Base-by-base conservation (phyloP, 1,140 invertebrate genomes). In the Drusus annulatus region DNA sequence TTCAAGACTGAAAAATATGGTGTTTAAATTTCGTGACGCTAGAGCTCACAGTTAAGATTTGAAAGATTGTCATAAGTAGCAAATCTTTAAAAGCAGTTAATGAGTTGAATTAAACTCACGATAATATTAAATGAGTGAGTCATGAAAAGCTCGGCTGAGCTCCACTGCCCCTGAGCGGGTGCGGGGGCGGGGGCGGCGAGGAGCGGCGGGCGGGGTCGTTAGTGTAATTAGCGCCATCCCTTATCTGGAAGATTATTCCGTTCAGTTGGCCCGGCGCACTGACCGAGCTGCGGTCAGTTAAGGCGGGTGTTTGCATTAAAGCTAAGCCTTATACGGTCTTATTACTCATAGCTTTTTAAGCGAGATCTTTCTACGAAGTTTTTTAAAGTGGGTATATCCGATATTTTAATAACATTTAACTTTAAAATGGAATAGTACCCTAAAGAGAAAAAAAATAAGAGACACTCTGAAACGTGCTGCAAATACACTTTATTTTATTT, bases 181-280 rank as follows among this genome's bases (percentile, higher is more conserved):
- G 17, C 17, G 52, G 54, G 54, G 54, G 54, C n/a, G n/a, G 54
- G 10, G 54, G 5, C 0, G 54, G 54, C 0, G 54, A 5, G 54
- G 54, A n/a, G 1, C 16, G n/a, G n/a, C 36, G 54, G n/a, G 19
- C 19, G n/a, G 17, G 54, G n/a, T 69, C 65, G n/a, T 45, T 69
- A 45, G n/a, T 17, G 65, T 19, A 69, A 69, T 69, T 69, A 69
- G 65, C 31, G 36, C 62, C 36, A 69, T 63, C 65, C 17, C 65
- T 69, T 69, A 69, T 69, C 65, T 69, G 15, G 5, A 45, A 69
- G 31, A 69, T 69, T 69, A 69, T 69, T 69, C 65, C 65, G 36
- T 45, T 10, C n/a, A 15, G 65, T 17, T 6, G 65, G n/a, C 5
- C 8, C 62, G 36, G 31, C n/a, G 7, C 5, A 36, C 65, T 69